These are phyloP conservation scores for Limnephilus lunatus DNA, from an alignment of 2,888 invertebrate genomes.

Conservation along the genomic window DNA sequence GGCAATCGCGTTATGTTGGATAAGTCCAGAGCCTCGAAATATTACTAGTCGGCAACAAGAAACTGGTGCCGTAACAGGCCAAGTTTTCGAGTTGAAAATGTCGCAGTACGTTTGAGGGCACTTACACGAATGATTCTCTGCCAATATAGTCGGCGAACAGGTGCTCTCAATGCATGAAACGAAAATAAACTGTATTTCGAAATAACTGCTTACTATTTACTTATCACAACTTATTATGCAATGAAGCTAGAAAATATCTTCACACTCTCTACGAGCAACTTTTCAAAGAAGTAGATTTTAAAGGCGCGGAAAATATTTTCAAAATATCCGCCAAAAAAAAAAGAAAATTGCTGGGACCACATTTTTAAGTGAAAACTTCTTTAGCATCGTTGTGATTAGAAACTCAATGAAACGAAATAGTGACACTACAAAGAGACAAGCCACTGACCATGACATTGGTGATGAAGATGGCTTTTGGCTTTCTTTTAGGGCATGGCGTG, in stretches of 20 bases:
- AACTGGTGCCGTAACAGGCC: constrained; percentile 12
- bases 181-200: background rate
- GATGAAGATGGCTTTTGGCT: background rate
- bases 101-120: constrained; percentile 46
- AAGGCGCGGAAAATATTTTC: no score
- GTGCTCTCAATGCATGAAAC: background rate
- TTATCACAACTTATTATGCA: background rate
- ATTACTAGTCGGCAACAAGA: constrained; percentile 30
- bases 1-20: constrained; percentile 2
- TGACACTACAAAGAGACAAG: no score
- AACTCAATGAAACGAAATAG: no score
- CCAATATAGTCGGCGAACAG: constrained; percentile 16
- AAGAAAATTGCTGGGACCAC: no score
- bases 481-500: background rate
- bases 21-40: background rate
- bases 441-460: background rate
- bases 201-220: background rate
- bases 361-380: no score
- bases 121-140: constrained; percentile 32
- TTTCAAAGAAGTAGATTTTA: background rate
- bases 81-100: constrained; percentile 48
- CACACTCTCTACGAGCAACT: background rate
- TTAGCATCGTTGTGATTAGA: no score
- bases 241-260: background rate
- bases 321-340: no score